Evolutionary conservation across 2,113 vertebrate genomes (phyloP).

Genomic region (Cryptotis parvus): DNA sequence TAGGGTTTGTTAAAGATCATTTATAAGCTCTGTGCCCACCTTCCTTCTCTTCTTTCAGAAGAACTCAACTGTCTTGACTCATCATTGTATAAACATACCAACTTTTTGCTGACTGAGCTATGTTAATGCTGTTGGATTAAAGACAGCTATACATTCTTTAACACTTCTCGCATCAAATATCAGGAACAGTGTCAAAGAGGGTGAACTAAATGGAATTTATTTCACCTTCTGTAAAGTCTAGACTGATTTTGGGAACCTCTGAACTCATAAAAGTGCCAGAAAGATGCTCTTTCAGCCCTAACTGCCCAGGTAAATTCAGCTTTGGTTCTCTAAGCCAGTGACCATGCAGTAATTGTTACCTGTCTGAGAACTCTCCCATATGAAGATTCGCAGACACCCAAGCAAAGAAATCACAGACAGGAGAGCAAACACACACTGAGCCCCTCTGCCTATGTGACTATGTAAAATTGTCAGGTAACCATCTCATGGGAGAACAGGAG

Average conservation of each 20-base stretch:
- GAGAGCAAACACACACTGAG: background rate
- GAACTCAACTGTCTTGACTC: background rate
- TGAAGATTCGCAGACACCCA: background rate
- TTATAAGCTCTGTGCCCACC: background rate
- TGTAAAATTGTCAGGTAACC: background rate
- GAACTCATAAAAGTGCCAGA: background rate
- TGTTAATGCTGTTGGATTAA: background rate
- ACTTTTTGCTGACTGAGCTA: background rate
- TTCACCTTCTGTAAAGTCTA: background rate
- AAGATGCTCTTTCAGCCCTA: background rate
- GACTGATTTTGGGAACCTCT: background rate
- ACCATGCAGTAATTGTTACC: background rate
- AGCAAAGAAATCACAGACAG: background rate
- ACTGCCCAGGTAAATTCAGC: background rate
- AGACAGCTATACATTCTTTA: background rate
- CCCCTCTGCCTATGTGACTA: background rate
- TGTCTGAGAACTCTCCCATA: background rate
- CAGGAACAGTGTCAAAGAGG: background rate
- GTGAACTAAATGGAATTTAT: background rate
- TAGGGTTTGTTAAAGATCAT: background rate
- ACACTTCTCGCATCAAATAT: background rate
- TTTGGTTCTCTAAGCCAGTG: background rate
- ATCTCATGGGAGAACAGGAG: background rate
- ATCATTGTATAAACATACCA: background rate
- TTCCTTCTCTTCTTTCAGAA: background rate